Evolutionary conservation across 2,888 invertebrate species (phyloP), one percentile per base, ranked within the genome.

Genomic region (Agonum fuliginosum): DNA sequence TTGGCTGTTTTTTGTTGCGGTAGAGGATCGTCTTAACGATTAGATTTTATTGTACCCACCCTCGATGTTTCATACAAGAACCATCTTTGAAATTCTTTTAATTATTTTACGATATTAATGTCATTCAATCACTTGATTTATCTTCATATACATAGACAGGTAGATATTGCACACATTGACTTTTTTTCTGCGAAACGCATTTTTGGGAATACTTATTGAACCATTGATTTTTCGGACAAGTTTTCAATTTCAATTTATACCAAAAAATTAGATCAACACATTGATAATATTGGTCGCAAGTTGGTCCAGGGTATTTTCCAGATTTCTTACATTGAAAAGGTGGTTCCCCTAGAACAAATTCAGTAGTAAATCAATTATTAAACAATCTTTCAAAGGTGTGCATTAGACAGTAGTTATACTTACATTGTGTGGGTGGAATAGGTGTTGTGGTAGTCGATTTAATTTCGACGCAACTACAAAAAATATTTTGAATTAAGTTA

Each of bases 221-320:
- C 71, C 71, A 71, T 8, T 30, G 6, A 27, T 19, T 30, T 20
- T 17, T 17, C 12, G 48, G 71, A 10, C 71, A 71, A 1, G 46
- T 48, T 46, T 30, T 43, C 4, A 48, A 12, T 17, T 27, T 71
- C 1, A 30, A 2, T 27, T 48, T 10, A n/a, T 51, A 71, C 48
- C 51, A 51, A 19, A 71, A 51, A 12, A 48, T 19, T 3, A 30
- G 14, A 8, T 51, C 34, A 4, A 17, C 51, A 27, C 71, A 71
- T 14, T 51, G 6, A 27, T 48, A 71, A 51, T 48, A 71, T 71
- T 71, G 14, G 6, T 17, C 6, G 22, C 71, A 71, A 19, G 1
- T 51, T 19, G 71, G 51, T 0, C 19, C 71, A 6, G 71, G 51
- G 17, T 51, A 71, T 71, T 48, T 71, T 14, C 71, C 71, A 5